Base-by-base conservation (phyloP, 2,797 vertebrate genomes). In the Tapirus indicus region DNA sequence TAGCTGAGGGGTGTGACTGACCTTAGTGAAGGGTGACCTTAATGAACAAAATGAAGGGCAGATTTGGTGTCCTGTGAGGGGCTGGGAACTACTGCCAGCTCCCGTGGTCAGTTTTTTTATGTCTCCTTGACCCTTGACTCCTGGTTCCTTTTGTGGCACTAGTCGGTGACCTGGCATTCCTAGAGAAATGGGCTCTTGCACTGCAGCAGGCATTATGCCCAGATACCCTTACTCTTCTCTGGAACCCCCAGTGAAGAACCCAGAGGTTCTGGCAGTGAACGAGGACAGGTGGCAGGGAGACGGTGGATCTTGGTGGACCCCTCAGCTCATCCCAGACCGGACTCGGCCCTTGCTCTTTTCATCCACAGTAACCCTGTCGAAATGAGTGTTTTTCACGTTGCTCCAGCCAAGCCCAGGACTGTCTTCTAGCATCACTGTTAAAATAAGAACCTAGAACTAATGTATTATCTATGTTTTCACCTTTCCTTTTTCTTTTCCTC, bases 361-460 rank as follows among this genome's bases (percentile, higher is more conserved):
- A 17, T 60, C 29, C 72, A 49, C 27, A 38, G 17, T 8, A 35
- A 27, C 29, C 86, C 52, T 52, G 3, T 7, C 47, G 52, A n/a
- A 14, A 23, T 0, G 16, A 41, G 78, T 69, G n/a, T 58, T 38
- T 38, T 49, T 44, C 56, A 23, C 56, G 1, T 60, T 17, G 25
- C 72, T 47, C 32, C 6, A 6, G 72, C 56, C 56, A 72, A 17
- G 29, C 20, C n/a, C 38, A 35, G 21, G 66, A 5, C 58, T 72
- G 27, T 10, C 80, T 66, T 27, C 60, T 20, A 23, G 77, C 29
- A 18, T 93, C 84, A n/a, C 25, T 62, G 25, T 54, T 60, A 25
- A 79, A 85, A 72, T 38, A 69, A 18, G 84, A 91, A 68, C 77
- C 25, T 91, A 52, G 68, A 87, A 17, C 72, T 86, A 91, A 77